These are phyloP conservation scores for Arrhopalites spinosus DNA, from an alignment of 2,888 invertebrate genomes.

Conservation along the genomic window DNA sequence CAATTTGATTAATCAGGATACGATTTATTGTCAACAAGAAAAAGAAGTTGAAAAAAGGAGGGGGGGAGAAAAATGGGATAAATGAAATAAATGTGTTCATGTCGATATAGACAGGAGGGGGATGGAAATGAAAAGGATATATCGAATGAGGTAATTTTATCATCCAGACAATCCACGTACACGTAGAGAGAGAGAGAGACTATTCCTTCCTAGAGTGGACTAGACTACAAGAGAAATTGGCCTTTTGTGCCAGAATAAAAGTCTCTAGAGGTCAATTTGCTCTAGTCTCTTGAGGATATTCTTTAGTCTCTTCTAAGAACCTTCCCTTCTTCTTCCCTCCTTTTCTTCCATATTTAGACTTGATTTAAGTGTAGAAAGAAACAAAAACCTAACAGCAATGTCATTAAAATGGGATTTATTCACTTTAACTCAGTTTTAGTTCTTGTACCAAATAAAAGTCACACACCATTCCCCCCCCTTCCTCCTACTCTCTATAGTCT, in stretches of 20 bases:
- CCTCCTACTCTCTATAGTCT: too few species aligned
- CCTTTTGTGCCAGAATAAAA: constrained; percentile 28
- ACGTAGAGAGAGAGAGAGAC: neutral
- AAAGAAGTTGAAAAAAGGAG: neutral
- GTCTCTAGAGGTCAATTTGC: constrained; percentile 38
- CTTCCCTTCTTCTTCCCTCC: neutral
- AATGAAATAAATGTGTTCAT: neutral
- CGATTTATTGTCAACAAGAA: neutral
- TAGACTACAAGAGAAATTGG: constrained; percentile 34
- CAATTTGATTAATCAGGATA: too few species aligned
- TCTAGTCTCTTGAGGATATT: constrained; percentile 21
- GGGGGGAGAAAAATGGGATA: neutral
- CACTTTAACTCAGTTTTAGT: constrained; percentile 23
- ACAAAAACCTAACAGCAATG: constrained; percentile 11
- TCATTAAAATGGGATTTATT: constrained; percentile 44
- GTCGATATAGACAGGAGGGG: neutral
- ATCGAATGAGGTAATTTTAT: constrained; percentile 8
- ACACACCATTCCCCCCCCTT: too few species aligned
- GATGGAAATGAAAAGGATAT: neutral
- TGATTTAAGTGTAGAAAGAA: neutral
- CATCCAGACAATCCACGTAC: constrained; percentile 1
- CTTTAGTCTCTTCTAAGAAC: neutral
- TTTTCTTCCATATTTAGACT: neutral
- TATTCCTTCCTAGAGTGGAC: neutral
- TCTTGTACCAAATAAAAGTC: neutral